phyloP scores from a whole-genome alignment of 2,888 invertebrate genomes.

The Ganaspis brasiliensis region DNA sequence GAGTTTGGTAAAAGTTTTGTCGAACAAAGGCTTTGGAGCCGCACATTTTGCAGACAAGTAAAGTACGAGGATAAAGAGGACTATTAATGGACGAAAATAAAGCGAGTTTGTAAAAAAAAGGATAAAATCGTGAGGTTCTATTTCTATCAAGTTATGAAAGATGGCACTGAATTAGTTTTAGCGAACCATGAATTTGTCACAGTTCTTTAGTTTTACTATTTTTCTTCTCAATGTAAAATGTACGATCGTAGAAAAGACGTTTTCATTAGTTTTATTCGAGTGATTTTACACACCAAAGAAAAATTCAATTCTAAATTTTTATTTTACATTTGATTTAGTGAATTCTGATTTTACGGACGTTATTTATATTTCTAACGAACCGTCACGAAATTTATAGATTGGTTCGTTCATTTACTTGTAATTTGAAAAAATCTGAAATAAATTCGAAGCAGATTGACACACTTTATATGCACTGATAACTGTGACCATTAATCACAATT shows the following conservation, averaged over 20 bases:
- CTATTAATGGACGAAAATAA: slow-evolving; percentile 33
- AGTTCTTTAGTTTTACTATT: slow-evolving; percentile 28
- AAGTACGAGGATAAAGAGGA: slow-evolving; percentile 35
- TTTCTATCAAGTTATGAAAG: slow-evolving; percentile 29
- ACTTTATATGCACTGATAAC: slow-evolving; percentile 11
- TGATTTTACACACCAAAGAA: neutral
- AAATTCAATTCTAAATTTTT: slow-evolving; percentile 21
- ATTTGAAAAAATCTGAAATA: neutral
- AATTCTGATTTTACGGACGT: neutral
- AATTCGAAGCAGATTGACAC: neutral
- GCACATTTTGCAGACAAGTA: slow-evolving; percentile 15
- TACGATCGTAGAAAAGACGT: slow-evolving; percentile 14
- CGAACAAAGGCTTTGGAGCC: slow-evolving; percentile 26
- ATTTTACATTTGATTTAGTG: neutral
- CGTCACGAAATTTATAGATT: neutral
- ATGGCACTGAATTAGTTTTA: slow-evolving; percentile 31
- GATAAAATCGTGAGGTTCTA: neutral
- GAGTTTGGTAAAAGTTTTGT: neutral
- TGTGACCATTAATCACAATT: slow-evolving; percentile 25
- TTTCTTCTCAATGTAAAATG: slow-evolving; percentile 15
- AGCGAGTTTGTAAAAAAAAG: slow-evolving; percentile 1
- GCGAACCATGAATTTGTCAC: slow-evolving; percentile 38
- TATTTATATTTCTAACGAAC: slow-evolving; percentile 17
- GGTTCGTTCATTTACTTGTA: neutral
- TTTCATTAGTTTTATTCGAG: neutral